Evolutionary conservation across 2,797 vertebrate species (phyloP).

Genomic region (Gastrophryne carolinensis): DNA sequence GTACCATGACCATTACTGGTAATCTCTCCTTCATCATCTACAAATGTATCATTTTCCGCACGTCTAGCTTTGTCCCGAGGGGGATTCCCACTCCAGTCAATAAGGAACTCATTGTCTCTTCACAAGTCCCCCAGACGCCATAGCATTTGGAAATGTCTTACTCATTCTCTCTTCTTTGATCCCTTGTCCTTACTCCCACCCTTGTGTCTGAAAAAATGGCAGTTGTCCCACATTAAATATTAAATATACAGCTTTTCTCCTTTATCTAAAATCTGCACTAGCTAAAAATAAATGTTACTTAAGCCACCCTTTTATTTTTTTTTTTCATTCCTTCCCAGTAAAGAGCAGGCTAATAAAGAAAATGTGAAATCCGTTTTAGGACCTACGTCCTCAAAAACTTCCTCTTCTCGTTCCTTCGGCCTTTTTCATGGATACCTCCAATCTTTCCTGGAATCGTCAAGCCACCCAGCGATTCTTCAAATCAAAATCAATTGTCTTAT

Average conservation of each 20-base stretch:
- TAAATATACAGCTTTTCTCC: constrained; percentile 19
- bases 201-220: constrained; percentile 1
- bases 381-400: too few species aligned
- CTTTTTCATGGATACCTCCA: too few species aligned
- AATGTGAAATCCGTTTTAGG: too few species aligned
- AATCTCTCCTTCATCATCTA: neutral
- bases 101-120: constrained; percentile 38
- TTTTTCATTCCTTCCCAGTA: too few species aligned
- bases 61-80: neutral
- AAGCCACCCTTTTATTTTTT: neutral
- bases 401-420: too few species aligned
- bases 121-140: constrained; percentile 29
- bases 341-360: too few species aligned
- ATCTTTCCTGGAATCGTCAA: too few species aligned
- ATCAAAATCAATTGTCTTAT: too few species aligned
- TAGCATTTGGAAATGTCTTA: constrained; percentile 31
- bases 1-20: neutral
- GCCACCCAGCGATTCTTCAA: too few species aligned
- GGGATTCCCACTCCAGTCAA: constrained; percentile 27
- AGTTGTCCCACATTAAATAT: constrained; percentile 23
- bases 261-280: neutral
- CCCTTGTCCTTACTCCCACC: constrained; percentile 13
- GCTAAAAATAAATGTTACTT: neutral
- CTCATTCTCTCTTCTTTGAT: constrained; percentile 23
- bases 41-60: constrained; percentile 5